Percentiles rank a stretch among this genome's conserved stretches.
Evolutionary conservation across 2,888 invertebrate genomes (phyloP).

Genomic region (Dasypolia templi): DNA sequence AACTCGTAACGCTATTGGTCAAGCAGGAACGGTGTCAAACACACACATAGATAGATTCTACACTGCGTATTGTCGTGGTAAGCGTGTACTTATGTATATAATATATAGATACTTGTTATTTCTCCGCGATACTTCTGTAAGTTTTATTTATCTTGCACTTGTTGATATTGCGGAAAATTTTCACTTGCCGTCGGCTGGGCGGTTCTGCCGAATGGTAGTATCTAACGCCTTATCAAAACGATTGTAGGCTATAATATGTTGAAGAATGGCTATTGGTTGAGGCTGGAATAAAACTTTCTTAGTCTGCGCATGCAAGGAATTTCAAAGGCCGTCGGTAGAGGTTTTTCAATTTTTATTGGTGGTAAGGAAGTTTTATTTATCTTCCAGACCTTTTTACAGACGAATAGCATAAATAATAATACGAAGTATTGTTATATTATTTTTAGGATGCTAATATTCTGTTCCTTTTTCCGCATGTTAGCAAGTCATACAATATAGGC

Average conservation of each 20-base stretch:
- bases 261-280: constrained; percentile 39
- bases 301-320: constrained; percentile 14
- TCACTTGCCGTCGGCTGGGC: constrained; percentile 63
- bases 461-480: background rate
- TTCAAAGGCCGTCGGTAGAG: background rate
- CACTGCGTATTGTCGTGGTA: background rate
- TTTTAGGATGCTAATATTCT: background rate
- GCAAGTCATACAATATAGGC: background rate
- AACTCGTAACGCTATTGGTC: constrained; percentile 17
- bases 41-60: background rate
- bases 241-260: constrained; percentile 18
- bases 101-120: background rate
- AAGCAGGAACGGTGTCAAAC: constrained; percentile 7
- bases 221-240: constrained; percentile 30
- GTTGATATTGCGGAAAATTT: constrained; percentile 79
- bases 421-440: background rate
- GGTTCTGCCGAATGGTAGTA: constrained; percentile 52
- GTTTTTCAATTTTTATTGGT: background rate
- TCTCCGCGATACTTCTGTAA: constrained; percentile 50
- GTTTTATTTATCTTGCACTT: constrained; percentile 72
- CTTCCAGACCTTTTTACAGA: background rate
- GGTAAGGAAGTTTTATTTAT: background rate
- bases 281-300: background rate
- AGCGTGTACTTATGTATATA: background rate
- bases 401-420: too few species aligned